Base-by-base conservation (phyloP, 2,888 invertebrate species). In the Chouioia cunea region DNA sequence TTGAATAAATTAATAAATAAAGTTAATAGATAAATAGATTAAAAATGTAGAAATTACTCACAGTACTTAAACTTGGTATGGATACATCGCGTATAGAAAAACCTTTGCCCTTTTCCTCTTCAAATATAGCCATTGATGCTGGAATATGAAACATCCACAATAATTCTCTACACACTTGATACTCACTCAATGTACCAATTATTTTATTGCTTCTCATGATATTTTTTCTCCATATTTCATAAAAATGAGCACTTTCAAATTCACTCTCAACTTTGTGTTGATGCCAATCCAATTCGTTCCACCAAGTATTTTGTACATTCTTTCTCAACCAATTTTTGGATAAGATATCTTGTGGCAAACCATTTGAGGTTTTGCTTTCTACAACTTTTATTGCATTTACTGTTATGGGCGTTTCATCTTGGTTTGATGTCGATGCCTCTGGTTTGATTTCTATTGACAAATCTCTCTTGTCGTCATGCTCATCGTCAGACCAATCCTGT, bases 301-400 rank as follows among this genome's bases (percentile, higher is more conserved):
- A 86, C 84, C 88, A 88, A 22, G 82, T 79, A 46, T 85, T 81
- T 73, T 88, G 88, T 15, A 87, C 76, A 65, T 82, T 83, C 4
- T 73, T 75, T 4, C 76, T 54, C 3, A 88, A 70, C 81, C 85
- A 85, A 54, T 80, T 74, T 71, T 77, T 80, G 4, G 84, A 79
- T 60, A 80, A 67, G 15, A 76, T 69, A 59, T 78, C 76, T 72
- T 83, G 77, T 1, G 79, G 71, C 16, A 81, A 69, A 15, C 66
- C 70, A 59, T 75, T 14, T 0, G 78, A 75, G 23, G 77, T 65
- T 73, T 77, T 71, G 50, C 79, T 75, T 23, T 60, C 66, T n/a
- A 58, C 48, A 46, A 46, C 65, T 50, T 50, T 43, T 57, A 64
- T 27, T 52, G 22, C 27, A 56, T 73, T 65, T 43, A 20, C 10